Percentiles rank a stretch among this genome's conserved stretches.
Conservation (phyloP, 2,113 vertebrate species). For the Rutilus rutilus region DNA sequence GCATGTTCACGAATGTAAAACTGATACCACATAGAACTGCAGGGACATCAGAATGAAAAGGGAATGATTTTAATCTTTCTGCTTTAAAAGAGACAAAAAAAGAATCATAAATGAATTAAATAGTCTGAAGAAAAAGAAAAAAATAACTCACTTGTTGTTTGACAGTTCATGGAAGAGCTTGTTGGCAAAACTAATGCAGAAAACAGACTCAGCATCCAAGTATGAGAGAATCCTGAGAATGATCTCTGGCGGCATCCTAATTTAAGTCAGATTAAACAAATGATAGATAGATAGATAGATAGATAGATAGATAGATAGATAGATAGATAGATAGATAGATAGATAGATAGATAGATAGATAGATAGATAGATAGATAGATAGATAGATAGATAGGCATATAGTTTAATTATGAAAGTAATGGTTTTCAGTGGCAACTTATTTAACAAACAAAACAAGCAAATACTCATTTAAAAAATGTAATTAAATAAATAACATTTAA, state of each 20-base stretch:
- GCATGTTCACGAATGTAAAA: slow-evolving; percentile 70
- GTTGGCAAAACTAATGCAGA: slow-evolving; percentile 79
- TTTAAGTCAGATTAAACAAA: slow-evolving; percentile 49
- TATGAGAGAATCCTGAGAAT: slow-evolving; percentile 84
- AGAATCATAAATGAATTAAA: no score
- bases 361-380: no score
- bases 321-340: background rate
- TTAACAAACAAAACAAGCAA: no score
- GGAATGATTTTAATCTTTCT: slow-evolving; percentile 3
- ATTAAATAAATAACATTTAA: background rate
- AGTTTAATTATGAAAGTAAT: no score
- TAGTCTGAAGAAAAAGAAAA: background rate
- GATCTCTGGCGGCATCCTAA: slow-evolving; percentile 85
- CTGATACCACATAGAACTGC: slow-evolving; percentile 83
- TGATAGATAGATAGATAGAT: background rate
- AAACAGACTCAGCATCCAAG: slow-evolving; percentile 81
- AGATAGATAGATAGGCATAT: no score
- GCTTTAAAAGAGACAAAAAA: background rate
- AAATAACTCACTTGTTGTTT: slow-evolving; percentile 85
- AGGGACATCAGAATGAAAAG: slow-evolving; percentile 31
- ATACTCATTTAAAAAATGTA: no score
- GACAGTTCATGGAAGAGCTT: slow-evolving; percentile 80
- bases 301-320: background rate
- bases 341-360: background rate
- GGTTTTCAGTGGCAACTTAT: no score